Conservation (phyloP, 2,113 vertebrate species). For the Neolamprologus brichardi region DNA sequence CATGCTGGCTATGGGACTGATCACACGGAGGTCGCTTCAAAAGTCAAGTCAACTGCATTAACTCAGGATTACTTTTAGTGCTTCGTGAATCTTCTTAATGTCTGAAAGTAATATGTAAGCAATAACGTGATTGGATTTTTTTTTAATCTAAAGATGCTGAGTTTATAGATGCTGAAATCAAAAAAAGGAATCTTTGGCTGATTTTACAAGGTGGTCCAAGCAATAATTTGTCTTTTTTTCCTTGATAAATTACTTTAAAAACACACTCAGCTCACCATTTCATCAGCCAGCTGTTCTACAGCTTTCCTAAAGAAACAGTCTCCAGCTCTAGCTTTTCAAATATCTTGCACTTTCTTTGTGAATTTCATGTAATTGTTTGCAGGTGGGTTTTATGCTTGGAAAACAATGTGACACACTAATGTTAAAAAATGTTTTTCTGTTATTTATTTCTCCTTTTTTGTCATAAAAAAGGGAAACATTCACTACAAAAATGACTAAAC, state of each 20-base stretch:
- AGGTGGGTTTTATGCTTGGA: neutral
- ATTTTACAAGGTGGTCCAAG: neutral
- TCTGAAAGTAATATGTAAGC: neutral
- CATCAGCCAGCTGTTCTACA: neutral
- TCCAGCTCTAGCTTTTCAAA: neutral
- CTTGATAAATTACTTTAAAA: neutral
- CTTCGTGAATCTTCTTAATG: neutral
- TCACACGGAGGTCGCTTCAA: neutral
- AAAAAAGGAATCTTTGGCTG: neutral
- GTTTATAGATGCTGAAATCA: neutral
- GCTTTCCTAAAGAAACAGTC: neutral
- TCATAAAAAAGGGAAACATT: neutral
- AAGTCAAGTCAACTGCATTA: neutral
- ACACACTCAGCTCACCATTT: neutral
- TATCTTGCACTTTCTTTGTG: neutral
- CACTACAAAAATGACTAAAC: neutral
- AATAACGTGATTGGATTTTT: neutral
- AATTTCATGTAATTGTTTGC: neutral
- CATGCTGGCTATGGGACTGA: neutral
- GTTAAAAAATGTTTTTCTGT: neutral
- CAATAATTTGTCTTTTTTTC: neutral
- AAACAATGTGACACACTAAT: neutral
- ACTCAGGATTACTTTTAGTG: neutral
- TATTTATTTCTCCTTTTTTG: neutral
- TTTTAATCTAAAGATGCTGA: neutral